Evolutionary conservation across 2,888 invertebrate species (phyloP), one percentile per base, ranked within the genome.

Genomic region (Leptinotarsa peninsularis): DNA sequence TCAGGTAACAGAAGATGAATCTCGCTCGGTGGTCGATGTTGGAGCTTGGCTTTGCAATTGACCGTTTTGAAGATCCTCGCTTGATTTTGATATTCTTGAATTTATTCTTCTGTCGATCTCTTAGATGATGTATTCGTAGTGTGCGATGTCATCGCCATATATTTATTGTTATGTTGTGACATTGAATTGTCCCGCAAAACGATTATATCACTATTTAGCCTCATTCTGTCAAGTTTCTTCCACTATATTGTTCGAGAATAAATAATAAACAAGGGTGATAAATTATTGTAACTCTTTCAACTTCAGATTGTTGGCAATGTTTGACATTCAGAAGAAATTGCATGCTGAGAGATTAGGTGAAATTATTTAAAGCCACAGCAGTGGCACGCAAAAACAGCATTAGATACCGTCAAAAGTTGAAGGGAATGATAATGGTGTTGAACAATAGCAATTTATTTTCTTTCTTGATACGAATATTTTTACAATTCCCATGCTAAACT

Each of bases 281-380:
- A 79, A 79, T 79, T 79, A 76, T 67, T 73, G 74, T 71, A 70
- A 73, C 72, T 72, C 71, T 74, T 71, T 72, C 71, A 75, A 71
- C 71, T 70, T 66, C 74, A 74, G 69, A 76, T 76, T 76, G 69
- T 72, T 74, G 52, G 72, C 73, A 73, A 69, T 70, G 73, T 72
- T 76, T 79, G 79, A 79, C 79, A 77, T 79, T 74, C 69, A 73
- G 73, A 72, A 77, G 66, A 75, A 79, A 79, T 79, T 76, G 79
- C 79, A 79, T 76, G 77, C 74, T 76, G 72, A 69, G 72, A 79
- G 75, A 77, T 79, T 77, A 79, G 75, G 76, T 74, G 74, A 72
- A 79, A 77, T 79, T 72, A 75, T 75, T 72, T 43, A 72, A 71
- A 63, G 43, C 52, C 15, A 58, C 33, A 56, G 13, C 27, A 14